These are phyloP conservation scores for Stenotaenia linearis DNA, from an alignment of 2,888 invertebrate genomes.

Conservation along the genomic window DNA sequence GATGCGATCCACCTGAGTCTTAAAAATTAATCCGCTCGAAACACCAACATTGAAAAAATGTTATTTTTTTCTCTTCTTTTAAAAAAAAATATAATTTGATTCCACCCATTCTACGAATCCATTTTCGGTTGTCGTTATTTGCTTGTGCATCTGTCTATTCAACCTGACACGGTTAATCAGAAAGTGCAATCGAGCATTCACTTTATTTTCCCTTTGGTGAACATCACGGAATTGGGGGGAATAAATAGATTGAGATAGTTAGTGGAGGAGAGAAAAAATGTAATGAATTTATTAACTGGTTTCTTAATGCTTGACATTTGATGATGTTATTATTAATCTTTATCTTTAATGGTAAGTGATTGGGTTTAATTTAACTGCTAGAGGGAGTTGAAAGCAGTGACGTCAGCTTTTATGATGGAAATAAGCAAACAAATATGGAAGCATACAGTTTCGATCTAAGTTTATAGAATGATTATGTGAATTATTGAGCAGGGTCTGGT, in stretches of 20 bases:
- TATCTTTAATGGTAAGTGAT: too few relatives aligned
- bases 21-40: slow-evolving; percentile 5
- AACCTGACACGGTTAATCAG: background rate
- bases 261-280: too few relatives aligned
- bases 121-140: background rate
- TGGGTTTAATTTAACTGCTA: too few relatives aligned
- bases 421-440: too few relatives aligned
- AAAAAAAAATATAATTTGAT: background rate
- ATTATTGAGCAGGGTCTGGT: too few relatives aligned
- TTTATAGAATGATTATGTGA: too few relatives aligned
- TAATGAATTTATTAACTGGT: too few relatives aligned
- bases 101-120: background rate
- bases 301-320: too few relatives aligned
- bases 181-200: background rate
- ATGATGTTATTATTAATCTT: too few relatives aligned
- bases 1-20: slow-evolving; percentile 14
- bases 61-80: background rate
- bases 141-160: background rate
- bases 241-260: too few relatives aligned
- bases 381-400: background rate
- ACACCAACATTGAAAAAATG: background rate
- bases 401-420: background rate
- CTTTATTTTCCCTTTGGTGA: background rate
- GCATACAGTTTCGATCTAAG: too few relatives aligned
- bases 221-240: background rate